Conservation (phyloP, 92 coral and sea anemone species). For the Montipora capitata region DNA sequence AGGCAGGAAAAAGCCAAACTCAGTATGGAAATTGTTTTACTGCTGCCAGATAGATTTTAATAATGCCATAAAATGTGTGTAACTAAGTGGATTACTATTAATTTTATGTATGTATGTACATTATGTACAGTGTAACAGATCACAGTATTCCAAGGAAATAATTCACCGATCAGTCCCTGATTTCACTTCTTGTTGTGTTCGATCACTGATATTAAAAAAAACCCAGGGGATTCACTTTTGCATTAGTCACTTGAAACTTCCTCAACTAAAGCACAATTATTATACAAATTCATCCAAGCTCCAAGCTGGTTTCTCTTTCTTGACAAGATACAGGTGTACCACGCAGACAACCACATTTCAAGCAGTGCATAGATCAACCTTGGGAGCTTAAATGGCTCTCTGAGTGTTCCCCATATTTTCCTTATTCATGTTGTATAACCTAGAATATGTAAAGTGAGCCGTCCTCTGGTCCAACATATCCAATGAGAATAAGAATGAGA, state of each 20-base stretch:
- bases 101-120: too few species aligned
- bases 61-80: too few species aligned
- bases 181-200: background rate
- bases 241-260: background rate
- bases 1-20: too few species aligned
- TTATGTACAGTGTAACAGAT: too few species aligned
- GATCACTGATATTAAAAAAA: background rate
- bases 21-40: too few species aligned
- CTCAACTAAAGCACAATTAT: too few species aligned
- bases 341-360: background rate
- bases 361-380: background rate
- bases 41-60: too few species aligned
- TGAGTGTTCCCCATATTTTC: background rate
- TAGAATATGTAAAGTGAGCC: constrained; percentile 95
- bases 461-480: constrained; percentile 95
- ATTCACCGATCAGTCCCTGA: background rate
- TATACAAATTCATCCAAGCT: too few species aligned
- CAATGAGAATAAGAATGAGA: constrained; percentile 85
- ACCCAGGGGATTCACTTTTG: background rate
- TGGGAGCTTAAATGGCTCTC: background rate
- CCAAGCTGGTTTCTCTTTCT: too few species aligned
- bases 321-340: too few species aligned
- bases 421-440: background rate
- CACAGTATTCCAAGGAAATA: too few species aligned
- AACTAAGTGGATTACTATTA: too few species aligned